Evolutionary conservation across 2,797 vertebrate species (phyloP).

Genomic region (Pseudomugil gertrudae): DNA sequence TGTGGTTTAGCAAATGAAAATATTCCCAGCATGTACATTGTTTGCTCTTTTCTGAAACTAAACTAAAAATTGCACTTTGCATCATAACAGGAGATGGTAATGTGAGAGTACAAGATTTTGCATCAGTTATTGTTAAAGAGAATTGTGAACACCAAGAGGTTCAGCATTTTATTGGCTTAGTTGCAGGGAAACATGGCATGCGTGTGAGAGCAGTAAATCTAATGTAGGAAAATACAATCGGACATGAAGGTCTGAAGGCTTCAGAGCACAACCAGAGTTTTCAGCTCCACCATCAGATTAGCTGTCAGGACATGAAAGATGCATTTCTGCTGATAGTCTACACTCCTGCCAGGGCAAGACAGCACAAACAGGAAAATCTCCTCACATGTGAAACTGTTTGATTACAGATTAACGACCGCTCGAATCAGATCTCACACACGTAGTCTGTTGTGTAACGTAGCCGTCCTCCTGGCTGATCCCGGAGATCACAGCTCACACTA

Average conservation of each 20-base stretch:
- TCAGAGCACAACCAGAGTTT: conserved; percentile 13
- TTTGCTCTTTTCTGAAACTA: too few species aligned
- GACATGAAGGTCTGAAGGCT: conserved; percentile 24
- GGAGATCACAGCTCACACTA: conserved; percentile 36
- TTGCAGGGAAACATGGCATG: too few species aligned
- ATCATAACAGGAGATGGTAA: too few species aligned
- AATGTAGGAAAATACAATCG: conserved; percentile 16
- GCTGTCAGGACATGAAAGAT: conserved; percentile 37
- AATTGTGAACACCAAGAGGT: too few species aligned
- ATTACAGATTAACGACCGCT: conserved; percentile 48
- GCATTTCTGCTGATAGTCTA: conserved; percentile 48
- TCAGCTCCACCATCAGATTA: conserved; percentile 39
- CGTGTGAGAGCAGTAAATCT: too few species aligned
- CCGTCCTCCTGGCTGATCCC: conserved; percentile 33
- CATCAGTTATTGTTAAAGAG: too few species aligned
- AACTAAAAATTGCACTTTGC: too few species aligned
- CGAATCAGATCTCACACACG: conserved; percentile 5
- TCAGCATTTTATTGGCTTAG: too few species aligned
- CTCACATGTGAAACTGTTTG: conserved; percentile 29
- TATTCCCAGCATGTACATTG: too few species aligned
- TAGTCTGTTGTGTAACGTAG: conserved; percentile 8
- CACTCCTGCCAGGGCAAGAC: conserved; percentile 5
- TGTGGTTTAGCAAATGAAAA: too few species aligned
- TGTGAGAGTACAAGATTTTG: too few species aligned
- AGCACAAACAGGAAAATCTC: conserved; percentile 39